A percentile compares a stretch with the other conserved stretches of the same genome.
Conservation (phyloP, 37 sponge, comb jelly and placozoan genomes). For the Bolinopsis microptera region DNA sequence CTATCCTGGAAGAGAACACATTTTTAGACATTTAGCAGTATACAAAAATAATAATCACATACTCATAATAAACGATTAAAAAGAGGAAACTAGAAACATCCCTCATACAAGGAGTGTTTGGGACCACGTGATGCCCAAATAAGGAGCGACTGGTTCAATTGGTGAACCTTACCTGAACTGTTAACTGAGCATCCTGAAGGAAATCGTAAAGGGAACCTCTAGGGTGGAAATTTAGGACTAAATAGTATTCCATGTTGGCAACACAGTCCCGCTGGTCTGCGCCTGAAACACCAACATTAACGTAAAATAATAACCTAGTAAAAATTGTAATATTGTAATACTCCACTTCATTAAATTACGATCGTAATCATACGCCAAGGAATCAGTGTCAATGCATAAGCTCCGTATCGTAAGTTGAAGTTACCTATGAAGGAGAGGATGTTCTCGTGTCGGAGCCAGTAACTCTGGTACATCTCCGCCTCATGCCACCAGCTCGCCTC, state of each 20-base stretch:
- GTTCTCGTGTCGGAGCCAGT: slow-evolving; percentile 60
- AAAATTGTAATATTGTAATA: no score
- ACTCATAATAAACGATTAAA: no score
- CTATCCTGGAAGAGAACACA: slow-evolving; percentile 8
- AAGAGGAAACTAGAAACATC: no score
- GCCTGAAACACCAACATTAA: no score
- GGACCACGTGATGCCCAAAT: no score
- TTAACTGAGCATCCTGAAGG: slow-evolving; percentile 27
- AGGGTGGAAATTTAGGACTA: slow-evolving; percentile 23
- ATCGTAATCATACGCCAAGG: no score
- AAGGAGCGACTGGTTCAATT: no score
- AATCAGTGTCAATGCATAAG: background rate
- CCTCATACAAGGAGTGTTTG: no score
- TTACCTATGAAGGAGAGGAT: slow-evolving; percentile 58
- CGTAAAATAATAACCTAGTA: background rate
- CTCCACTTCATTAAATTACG: no score
- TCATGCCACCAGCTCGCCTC: slow-evolving; percentile 62
- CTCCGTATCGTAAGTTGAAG: no score
- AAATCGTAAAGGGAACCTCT: slow-evolving; percentile 44
- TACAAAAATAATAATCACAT: no score
- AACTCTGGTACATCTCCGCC: slow-evolving; percentile 61
- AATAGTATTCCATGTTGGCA: slow-evolving; percentile 52
- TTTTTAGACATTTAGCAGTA: no score
- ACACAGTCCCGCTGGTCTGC: slow-evolving; percentile 57
- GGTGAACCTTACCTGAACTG: slow-evolving; percentile 18